Percentiles rank a stretch among this genome's conserved stretches.
Conservation (phyloP, 2,797 vertebrate genomes). For the Coendou prehensilis region DNA sequence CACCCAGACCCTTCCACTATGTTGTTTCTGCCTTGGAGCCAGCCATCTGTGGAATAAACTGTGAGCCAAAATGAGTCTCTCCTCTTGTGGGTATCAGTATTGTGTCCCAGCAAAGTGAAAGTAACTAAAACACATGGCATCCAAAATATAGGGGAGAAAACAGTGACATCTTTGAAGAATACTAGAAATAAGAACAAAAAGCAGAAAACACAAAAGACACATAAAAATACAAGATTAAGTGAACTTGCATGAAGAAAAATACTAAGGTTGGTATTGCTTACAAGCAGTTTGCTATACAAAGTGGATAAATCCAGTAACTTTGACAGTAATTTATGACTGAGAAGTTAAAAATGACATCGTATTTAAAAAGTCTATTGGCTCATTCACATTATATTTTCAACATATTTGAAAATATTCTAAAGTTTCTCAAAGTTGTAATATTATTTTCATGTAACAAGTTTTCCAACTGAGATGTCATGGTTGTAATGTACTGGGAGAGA, state of each 20-base stretch:
- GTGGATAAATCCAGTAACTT: neutral
- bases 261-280: neutral
- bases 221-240: neutral
- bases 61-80: neutral
- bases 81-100: neutral
- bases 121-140: neutral
- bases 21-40: neutral
- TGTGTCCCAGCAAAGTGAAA: neutral
- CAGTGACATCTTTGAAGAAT: neutral
- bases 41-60: neutral
- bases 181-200: neutral
- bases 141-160: neutral
- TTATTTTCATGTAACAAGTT: neutral
- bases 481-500: neutral
- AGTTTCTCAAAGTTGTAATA: neutral
- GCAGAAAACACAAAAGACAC: neutral
- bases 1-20: neutral
- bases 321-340: neutral
- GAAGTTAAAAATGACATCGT: neutral
- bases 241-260: neutral
- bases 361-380: neutral
- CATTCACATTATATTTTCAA: neutral
- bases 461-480: neutral
- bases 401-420: neutral
- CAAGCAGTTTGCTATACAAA: neutral